Evolutionary conservation across 2,888 invertebrate species (phyloP).

Genomic region (Sminthurides aquaticus): DNA sequence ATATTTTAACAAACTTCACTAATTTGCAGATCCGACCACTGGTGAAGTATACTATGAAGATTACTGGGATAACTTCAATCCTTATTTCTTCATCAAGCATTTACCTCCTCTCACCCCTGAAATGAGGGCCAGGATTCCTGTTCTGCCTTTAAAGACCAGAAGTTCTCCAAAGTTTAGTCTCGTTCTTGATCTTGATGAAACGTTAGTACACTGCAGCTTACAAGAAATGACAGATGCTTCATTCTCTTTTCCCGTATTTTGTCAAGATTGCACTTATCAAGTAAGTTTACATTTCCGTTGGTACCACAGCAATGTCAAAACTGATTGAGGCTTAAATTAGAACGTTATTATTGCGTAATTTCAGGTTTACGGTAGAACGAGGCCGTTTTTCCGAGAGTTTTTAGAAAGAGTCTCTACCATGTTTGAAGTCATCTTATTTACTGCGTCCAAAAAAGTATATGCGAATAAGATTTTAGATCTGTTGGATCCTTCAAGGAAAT

Average conservation of each 20-base stretch:
- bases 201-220: constrained; percentile 87
- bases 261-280: constrained; percentile 81
- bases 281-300: constrained; percentile 41
- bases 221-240: constrained; percentile 86
- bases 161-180: constrained; percentile 80
- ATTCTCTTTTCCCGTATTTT: constrained; percentile 84
- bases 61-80: constrained; percentile 76
- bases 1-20: too few relatives aligned
- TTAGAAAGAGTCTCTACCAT: constrained; percentile 75
- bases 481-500: constrained; percentile 76
- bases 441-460: constrained; percentile 90
- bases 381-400: constrained; percentile 87
- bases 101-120: constrained; percentile 72
- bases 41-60: constrained; percentile 48
- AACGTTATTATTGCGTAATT: background rate
- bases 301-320: background rate
- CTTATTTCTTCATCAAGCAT: constrained; percentile 84
- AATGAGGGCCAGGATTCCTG: constrained; percentile 67
- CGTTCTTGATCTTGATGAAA: constrained; percentile 81
- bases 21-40: constrained; percentile 31
- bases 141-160: constrained; percentile 81
- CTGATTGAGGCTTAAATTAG: background rate
- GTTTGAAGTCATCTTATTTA: constrained; percentile 91
- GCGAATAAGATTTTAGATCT: constrained; percentile 87
- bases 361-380: constrained; percentile 68